These are phyloP conservation scores for Drepanosiphum platanoidis DNA, from an alignment of 2,888 invertebrate species.

Conservation along the genomic window DNA sequence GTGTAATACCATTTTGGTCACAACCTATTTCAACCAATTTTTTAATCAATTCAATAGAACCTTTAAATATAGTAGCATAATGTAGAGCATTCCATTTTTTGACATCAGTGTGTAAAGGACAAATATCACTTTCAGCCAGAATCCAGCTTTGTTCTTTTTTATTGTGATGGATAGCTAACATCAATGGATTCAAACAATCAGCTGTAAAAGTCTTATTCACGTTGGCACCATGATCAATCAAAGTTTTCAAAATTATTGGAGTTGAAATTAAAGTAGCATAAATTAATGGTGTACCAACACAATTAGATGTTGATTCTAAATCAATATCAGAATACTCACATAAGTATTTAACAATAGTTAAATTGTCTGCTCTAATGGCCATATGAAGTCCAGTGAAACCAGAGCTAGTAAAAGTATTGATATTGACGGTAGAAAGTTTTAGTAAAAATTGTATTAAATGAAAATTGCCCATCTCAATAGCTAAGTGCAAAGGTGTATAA, in stretches of 20 bases:
- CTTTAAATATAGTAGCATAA: slow-evolving; percentile 53
- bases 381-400: slow-evolving; percentile 56
- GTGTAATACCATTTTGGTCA: slow-evolving; percentile 66
- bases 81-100: slow-evolving; percentile 61
- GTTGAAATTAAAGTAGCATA: slow-evolving; percentile 54
- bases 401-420: slow-evolving; percentile 46
- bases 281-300: slow-evolving; percentile 47
- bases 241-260: slow-evolving; percentile 39
- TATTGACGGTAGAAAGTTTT: slow-evolving; percentile 43
- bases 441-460: slow-evolving; percentile 54
- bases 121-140: slow-evolving; percentile 49
- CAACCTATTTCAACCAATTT: slow-evolving; percentile 49
- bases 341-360: slow-evolving; percentile 52
- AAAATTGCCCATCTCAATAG: slow-evolving; percentile 54
- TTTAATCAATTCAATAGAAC: slow-evolving; percentile 27
- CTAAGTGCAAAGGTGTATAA: slow-evolving; percentile 53
- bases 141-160: slow-evolving; percentile 56
- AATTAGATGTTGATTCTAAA: slow-evolving; percentile 45
- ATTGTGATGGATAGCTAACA: slow-evolving; percentile 47
- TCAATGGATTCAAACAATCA: slow-evolving; percentile 50
- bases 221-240: slow-evolving; percentile 51
- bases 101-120: slow-evolving; percentile 53
- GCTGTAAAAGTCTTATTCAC: slow-evolving; percentile 56
- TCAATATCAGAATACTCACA: slow-evolving; percentile 47
- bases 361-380: slow-evolving; percentile 43